phyloP scores from a whole-genome alignment of 2,888 invertebrate species.

The Pedicia rivosa region DNA sequence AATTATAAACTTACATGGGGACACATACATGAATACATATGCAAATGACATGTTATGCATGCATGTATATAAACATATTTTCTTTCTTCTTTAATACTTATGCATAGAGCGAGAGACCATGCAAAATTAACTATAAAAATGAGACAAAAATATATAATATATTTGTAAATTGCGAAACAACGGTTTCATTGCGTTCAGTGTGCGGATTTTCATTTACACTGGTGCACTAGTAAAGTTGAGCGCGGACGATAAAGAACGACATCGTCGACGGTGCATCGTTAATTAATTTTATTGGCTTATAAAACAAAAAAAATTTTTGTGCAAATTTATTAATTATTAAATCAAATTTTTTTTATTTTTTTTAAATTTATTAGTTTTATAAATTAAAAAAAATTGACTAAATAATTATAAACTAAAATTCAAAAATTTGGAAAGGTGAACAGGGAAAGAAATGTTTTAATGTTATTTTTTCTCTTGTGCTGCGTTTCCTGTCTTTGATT shows the following conservation, averaged over 20 bases:
- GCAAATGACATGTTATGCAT: no score
- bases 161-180: constrained; percentile 5
- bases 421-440: no score
- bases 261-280: constrained; percentile 9
- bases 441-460: no score
- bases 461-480: no score
- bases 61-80: no score
- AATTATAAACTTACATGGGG: no score
- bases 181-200: constrained; percentile 9
- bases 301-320: constrained; percentile 17
- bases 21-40: no score
- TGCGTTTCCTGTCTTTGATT: no score
- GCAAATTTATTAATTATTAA: constrained; percentile 6
- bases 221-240: constrained; percentile 17
- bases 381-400: constrained; percentile 1
- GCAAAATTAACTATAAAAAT: constrained; percentile 4
- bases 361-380: background rate
- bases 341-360: background rate
- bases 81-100: no score
- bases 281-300: constrained; percentile 3
- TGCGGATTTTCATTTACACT: constrained; percentile 8
- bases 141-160: background rate
- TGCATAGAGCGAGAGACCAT: constrained; percentile 1
- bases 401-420: no score
- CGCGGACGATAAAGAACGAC: constrained; percentile 15